Conservation (phyloP, 2,797 vertebrate genomes). For the Eidolon dupreanum region DNA sequence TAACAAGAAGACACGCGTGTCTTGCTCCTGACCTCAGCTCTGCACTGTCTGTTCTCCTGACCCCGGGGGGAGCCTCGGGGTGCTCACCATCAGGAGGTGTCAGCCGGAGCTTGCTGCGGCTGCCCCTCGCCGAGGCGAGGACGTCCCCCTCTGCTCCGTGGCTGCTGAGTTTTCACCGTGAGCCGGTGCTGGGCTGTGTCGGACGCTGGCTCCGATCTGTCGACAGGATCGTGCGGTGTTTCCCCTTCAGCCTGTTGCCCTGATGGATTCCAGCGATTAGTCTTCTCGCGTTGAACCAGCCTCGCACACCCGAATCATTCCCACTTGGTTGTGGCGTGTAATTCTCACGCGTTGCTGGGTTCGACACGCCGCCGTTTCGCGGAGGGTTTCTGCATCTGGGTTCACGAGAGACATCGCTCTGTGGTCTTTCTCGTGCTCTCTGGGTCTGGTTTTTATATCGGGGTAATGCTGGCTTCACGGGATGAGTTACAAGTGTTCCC, state of each 20-base stretch:
- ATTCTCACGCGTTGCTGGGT: not conserved
- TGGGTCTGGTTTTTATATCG: not conserved
- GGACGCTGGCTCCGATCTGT: fast-evolving
- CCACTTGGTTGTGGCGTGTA: too few species aligned
- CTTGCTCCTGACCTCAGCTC: too few species aligned
- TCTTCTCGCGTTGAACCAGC: too few species aligned
- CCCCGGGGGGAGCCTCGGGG: too few species aligned
- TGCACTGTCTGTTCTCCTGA: too few species aligned
- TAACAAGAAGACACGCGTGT: too few species aligned
- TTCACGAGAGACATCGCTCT: not conserved
- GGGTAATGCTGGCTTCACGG: not conserved
- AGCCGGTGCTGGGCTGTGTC: not conserved
- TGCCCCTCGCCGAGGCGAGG: too few species aligned
- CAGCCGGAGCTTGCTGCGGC: too few species aligned
- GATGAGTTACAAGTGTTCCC: not conserved
- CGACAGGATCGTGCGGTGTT: too few species aligned
- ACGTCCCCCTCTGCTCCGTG: too few species aligned
- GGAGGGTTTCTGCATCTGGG: not conserved
- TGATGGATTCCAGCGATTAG: not conserved
- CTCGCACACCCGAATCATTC: not conserved
- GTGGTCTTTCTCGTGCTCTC: not conserved
- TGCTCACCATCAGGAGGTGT: too few species aligned
- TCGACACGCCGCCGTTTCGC: not conserved
- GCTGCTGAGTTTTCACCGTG: not conserved
- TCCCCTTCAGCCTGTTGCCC: not conserved